Evolutionary conservation across 2,888 invertebrate species (phyloP).

Genomic region (Rotaria magnacalcarata): DNA sequence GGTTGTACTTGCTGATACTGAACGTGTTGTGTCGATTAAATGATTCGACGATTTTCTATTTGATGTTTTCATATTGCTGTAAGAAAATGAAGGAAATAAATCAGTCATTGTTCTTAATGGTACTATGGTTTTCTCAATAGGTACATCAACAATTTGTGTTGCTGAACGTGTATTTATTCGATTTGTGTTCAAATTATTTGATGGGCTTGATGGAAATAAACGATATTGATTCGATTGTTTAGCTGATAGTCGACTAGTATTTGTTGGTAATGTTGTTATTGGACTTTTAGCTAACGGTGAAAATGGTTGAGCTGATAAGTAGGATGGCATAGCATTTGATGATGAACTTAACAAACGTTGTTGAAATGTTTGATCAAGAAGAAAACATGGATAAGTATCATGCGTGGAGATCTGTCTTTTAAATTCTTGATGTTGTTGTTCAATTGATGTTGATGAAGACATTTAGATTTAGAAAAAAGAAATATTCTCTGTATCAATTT

Average conservation of each 20-base stretch:
- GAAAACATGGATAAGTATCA: conserved; percentile 31
- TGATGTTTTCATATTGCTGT: background rate
- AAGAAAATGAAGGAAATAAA: conserved; percentile 10
- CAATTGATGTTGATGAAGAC: background rate
- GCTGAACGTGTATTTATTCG: background rate
- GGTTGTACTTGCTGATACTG: background rate
- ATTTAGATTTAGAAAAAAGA: background rate
- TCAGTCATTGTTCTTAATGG: conserved; percentile 30
- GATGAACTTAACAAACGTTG: background rate
- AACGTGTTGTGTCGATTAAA: background rate
- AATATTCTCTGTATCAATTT: background rate
- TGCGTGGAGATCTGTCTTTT: conserved; percentile 12
- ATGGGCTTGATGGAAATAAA: conserved; percentile 5
- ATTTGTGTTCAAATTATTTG: background rate
- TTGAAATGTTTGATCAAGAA: conserved; percentile 23
- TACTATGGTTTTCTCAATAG: background rate
- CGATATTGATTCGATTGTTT: conserved; percentile 28
- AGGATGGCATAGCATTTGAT: background rate
- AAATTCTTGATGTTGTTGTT: conserved; percentile 25
- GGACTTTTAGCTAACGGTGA: conserved; percentile 13
- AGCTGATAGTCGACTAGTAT: background rate
- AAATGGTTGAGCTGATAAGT: background rate
- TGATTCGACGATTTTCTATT: background rate
- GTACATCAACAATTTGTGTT: background rate
- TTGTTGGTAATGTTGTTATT: background rate